Conservation (phyloP, 2,797 vertebrate genomes). For the Salarias fasciatus region DNA sequence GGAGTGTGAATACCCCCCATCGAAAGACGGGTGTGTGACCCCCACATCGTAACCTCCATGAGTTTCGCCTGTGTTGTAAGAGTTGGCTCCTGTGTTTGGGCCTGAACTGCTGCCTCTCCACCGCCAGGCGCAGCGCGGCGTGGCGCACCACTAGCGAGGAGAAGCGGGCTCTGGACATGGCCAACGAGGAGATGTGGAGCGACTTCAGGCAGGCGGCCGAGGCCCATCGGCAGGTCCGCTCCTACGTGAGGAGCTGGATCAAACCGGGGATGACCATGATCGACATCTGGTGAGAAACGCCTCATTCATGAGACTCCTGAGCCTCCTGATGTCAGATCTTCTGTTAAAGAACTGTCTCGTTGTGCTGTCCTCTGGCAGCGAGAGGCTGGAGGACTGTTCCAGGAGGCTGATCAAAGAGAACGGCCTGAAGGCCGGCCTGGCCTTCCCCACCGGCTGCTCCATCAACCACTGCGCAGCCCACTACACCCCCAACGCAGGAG, state of each 20-base stretch:
- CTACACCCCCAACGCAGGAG: slow-evolving; percentile 98
- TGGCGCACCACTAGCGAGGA: slow-evolving; percentile 94
- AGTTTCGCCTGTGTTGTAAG: too few species aligned
- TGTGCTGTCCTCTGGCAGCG: slow-evolving; percentile 78
- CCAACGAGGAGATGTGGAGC: slow-evolving; percentile 97
- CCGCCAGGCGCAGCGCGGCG: slow-evolving; percentile 88
- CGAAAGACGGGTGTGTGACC: slow-evolving; percentile 94
- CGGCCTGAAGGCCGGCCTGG: slow-evolving; percentile 93
- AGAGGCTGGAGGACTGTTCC: slow-evolving; percentile 97
- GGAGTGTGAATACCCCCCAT: slow-evolving; percentile 95
- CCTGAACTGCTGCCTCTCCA: slow-evolving; percentile 8
- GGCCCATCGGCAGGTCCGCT: slow-evolving; percentile 96
- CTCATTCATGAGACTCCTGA: not conserved
- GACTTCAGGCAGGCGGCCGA: slow-evolving; percentile 98
- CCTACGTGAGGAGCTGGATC: slow-evolving; percentile 97
- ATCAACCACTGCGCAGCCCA: slow-evolving; percentile 99
- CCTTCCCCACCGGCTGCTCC: slow-evolving; percentile 98
- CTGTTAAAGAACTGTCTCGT: slow-evolving; percentile 1
- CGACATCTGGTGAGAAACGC: slow-evolving; percentile 94
- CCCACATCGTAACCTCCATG: slow-evolving; percentile 43
- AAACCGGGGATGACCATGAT: slow-evolving; percentile 98
- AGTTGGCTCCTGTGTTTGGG: too few species aligned
- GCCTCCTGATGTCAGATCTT: not conserved
- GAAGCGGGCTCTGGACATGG: slow-evolving; percentile 93
- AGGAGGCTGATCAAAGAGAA: slow-evolving; percentile 96